These are phyloP conservation scores for Thunnus maccoyii DNA, from an alignment of 2,113 vertebrate genomes.

Conservation along the genomic window DNA sequence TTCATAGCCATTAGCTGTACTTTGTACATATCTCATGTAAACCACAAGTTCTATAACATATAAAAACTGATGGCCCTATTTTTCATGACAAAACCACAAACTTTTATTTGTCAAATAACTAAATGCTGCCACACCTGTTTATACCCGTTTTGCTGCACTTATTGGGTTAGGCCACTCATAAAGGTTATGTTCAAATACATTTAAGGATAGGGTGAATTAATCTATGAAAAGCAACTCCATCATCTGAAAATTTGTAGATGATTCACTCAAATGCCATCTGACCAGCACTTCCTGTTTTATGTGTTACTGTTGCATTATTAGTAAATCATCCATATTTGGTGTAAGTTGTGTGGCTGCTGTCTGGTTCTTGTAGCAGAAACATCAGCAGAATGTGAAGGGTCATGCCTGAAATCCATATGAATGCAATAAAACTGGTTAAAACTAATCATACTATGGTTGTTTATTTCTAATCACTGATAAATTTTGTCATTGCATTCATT, in stretches of 20 bases:
- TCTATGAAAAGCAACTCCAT: neutral
- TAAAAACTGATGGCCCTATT: neutral
- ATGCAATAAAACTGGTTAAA: neutral
- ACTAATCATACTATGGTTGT: neutral
- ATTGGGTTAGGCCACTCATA: neutral
- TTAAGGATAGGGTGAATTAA: too few species aligned
- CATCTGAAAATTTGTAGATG: neutral
- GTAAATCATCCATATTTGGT: neutral
- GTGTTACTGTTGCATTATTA: neutral
- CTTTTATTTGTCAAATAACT: neutral
- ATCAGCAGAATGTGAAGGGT: neutral
- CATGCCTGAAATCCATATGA: neutral
- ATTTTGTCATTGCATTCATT: neutral
- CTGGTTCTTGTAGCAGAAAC: neutral
- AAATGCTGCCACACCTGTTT: neutral
- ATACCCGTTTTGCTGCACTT: too few species aligned
- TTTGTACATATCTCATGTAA: constrained; percentile 5
- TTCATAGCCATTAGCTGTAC: neutral
- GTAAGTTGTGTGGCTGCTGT: neutral
- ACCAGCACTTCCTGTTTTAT: neutral
- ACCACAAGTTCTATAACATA: neutral
- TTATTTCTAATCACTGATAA: neutral
- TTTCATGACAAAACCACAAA: neutral
- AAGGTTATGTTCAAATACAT: too few species aligned
- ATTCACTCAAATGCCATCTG: neutral